Evolutionary conservation across 2,113 vertebrate species (phyloP), one percentile per base, ranked within the genome.

Genomic region (Myotis davidii): DNA sequence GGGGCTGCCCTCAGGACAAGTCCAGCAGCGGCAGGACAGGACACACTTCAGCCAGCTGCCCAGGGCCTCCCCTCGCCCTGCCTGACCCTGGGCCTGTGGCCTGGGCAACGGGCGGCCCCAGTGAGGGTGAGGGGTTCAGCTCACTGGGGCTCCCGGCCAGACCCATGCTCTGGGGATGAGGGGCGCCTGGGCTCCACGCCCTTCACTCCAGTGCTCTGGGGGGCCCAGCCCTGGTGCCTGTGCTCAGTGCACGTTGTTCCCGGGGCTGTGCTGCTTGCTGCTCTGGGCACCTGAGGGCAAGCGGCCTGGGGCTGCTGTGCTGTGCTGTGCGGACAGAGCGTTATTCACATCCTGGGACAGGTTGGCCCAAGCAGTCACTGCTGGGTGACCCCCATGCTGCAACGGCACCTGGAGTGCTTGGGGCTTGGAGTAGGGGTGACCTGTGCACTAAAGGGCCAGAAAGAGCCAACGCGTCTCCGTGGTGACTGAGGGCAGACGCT

Each of bases 171-270:
- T 42, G 21, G 37, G 69, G n/a, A n/a, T 11, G 12, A 59, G 17
- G 18, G 76, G 18, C 21, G 7, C 23, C 21, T 23, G 45, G 17
- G 39, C 54, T 73, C 37, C 32, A 14, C 1, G 17, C 9, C 37
- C 76, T 69, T 18, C 45, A 61, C 56, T 18, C 11, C 6, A 17
- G 13, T 7, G 9, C 37, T 37, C 13, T 1, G 48, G 2, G 2
- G 5, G 45, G 65, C 39, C 21, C 6, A 6, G 25, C 3, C 50
- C 21, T 48, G 3, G 77, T 20, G 11, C 17, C 59, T 11, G 6
- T 6, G 32, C 32, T 59, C 45, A 45, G 45, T 1, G 9, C 18
- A 8, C 2, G 0, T 5, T 8, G 16, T 13, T 17, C 48, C 20
- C 9, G 0, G 21, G 21, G 52, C 21, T 20, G 9, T 25, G 59